Base-by-base conservation (phyloP, 2,797 vertebrate genomes). In the Hypotaenidia okinawae region DNA sequence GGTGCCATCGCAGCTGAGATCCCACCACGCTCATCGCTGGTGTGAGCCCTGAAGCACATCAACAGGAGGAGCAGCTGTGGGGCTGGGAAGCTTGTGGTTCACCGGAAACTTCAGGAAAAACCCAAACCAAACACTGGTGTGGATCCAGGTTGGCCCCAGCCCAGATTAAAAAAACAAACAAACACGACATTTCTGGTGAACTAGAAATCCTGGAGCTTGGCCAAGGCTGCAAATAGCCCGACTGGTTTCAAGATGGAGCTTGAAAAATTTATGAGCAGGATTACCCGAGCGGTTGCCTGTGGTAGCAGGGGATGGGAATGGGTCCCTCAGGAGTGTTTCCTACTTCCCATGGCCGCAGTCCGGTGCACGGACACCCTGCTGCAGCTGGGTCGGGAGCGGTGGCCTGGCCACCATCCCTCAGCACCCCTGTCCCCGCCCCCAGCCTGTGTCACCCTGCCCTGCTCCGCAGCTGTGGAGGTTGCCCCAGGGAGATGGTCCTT, bases 161-260 rank as follows among this genome's bases (percentile, higher is more conserved):
- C 90, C 94, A 89, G 80, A 24, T 45, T 55, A 47, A 92, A 94
- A 91, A 95, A 94, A 39, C 93, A 95, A 97, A 95, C 88, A 95
- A 92, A 94, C 93, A 92, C 13, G 30, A 92, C 86, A 93, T 96
- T 95, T 85, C 93, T 95, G 94, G 92, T 95, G 90, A 96, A 87
- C 93, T 92, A 74, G 89, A 94, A 84, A 92, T 84, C 49, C 78
- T 94, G 95, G 92, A 39, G 0, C 4, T 3, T 0, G 1, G 84
- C 93, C 95, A 96, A 49, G 16, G 0, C 92, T 92, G 90, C 92
- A 95, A 96, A 95, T 79, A 95, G 92, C 89, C 64, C 0, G 1
- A 39, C 57, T 79, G 78, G 78, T 39, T 97, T 96, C 92, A 95
- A 97, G 93, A 96, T 96, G 95, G 94, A 95, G 72, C 61, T 90